Conservation (phyloP, 2,113 vertebrate genomes). For the Thinocorus orbignyianus region DNA sequence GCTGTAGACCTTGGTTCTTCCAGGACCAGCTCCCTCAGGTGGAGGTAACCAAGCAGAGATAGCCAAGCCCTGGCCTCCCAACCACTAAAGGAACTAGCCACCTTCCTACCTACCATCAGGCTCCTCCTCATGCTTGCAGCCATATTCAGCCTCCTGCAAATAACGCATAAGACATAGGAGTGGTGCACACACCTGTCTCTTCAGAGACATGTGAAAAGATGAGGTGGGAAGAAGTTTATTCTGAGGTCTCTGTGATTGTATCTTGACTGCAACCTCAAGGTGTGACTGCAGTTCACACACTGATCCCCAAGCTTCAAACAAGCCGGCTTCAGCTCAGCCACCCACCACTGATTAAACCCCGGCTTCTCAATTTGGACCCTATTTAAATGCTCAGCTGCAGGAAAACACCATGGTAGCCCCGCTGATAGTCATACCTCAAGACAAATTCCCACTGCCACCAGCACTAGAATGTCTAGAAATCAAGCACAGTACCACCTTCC, state of each 20-base stretch:
- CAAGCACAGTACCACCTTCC: background rate
- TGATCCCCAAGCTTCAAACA: background rate
- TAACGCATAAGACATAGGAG: background rate
- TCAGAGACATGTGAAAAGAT: constrained; percentile 23
- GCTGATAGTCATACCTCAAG: background rate
- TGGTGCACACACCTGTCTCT: constrained; percentile 33
- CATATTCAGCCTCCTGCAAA: background rate
- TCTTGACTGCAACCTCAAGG: constrained; percentile 47
- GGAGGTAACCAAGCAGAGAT: background rate
- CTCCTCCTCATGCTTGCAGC: background rate
- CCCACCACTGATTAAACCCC: constrained; percentile 17
- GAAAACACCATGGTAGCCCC: background rate
- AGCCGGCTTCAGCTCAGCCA: constrained; percentile 39
- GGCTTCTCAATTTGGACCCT: background rate
- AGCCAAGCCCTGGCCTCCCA: background rate
- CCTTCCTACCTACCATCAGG: background rate
- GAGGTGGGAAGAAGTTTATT: constrained; percentile 38
- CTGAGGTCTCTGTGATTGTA: constrained; percentile 35
- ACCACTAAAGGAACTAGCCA: background rate
- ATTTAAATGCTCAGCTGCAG: constrained; percentile 19
- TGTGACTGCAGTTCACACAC: constrained; percentile 40
- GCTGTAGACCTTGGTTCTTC: background rate
- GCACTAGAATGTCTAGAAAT: background rate
- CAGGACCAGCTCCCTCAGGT: background rate
- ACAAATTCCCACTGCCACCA: background rate